Conservation (phyloP, 2,113 vertebrate species). For the Aspiorhynchus laticeps region DNA sequence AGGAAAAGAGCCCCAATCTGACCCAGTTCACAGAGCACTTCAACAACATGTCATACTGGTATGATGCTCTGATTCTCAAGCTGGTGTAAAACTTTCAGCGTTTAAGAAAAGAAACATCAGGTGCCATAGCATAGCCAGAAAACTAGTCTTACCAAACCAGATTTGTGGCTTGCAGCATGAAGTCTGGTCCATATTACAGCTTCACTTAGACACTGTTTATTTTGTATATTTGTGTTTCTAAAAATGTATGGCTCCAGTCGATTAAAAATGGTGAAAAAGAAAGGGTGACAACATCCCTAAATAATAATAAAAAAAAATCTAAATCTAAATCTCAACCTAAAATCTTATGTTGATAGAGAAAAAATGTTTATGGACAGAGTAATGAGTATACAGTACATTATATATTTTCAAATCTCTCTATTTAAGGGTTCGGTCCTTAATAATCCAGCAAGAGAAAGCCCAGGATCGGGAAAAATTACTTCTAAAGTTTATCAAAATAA, state of each 20-base stretch:
- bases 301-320: too few species aligned
- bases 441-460: slow-evolving; percentile 93
- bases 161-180: background rate
- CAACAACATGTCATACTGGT: slow-evolving; percentile 99
- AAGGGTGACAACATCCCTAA: background rate
- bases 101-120: background rate
- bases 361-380: background rate
- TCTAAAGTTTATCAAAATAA: slow-evolving; percentile 93
- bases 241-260: background rate
- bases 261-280: background rate
- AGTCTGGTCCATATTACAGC: background rate
- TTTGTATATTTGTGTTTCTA: background rate
- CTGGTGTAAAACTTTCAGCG: background rate
- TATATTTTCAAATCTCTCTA: background rate
- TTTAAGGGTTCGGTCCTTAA: slow-evolving; percentile 91
- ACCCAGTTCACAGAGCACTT: slow-evolving; percentile 97
- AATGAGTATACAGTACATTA: background rate
- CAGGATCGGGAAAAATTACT: slow-evolving; percentile 91
- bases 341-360: background rate
- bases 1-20: slow-evolving; percentile 93
- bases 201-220: background rate
- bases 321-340: background rate
- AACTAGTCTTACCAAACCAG: background rate
- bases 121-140: background rate
- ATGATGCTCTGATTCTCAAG: slow-evolving; percentile 54